Conservation (phyloP, 1,140 invertebrate species). For the Zaprionus lachaisei region DNA sequence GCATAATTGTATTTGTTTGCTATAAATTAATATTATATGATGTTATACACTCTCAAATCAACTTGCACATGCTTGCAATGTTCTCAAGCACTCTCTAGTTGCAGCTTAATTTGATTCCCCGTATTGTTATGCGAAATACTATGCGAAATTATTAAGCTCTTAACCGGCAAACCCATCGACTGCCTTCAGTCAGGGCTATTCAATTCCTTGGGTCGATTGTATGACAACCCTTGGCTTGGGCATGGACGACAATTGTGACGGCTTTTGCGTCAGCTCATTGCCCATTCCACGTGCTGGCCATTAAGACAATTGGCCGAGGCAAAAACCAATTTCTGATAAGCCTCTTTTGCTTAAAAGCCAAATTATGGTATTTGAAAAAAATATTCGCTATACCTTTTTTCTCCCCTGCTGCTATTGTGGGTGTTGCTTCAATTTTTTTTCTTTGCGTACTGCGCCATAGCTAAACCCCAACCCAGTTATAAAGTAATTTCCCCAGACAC, state of each 20-base stretch:
- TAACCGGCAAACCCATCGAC: background rate
- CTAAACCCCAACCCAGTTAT: slow-evolving; percentile 33
- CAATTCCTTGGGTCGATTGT: slow-evolving; percentile 16
- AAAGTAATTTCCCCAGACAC: slow-evolving; percentile 82
- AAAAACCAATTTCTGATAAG: slow-evolving; percentile 82
- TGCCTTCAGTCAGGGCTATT: background rate
- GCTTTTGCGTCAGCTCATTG: slow-evolving; percentile 50
- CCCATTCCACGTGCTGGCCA: slow-evolving; percentile 61
- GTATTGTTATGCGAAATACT: slow-evolving; percentile 8
- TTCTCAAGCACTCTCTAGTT: slow-evolving; percentile 1
- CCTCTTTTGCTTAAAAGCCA: slow-evolving; percentile 81
- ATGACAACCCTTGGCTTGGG: background rate
- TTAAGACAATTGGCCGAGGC: slow-evolving; percentile 79
- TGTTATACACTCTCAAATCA: background rate
- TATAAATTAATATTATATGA: background rate
- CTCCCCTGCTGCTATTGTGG: slow-evolving; percentile 8
- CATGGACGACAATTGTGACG: slow-evolving; percentile 44
- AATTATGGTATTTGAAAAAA: slow-evolving; percentile 77
- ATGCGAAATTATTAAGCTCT: slow-evolving; percentile 21
- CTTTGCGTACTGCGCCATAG: slow-evolving; percentile 14
- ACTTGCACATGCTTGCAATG: slow-evolving; percentile 9
- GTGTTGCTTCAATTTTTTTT: slow-evolving; percentile 9
- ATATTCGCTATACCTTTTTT: slow-evolving; percentile 58
- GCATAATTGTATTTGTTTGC: background rate
- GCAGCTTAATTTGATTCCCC: slow-evolving; percentile 17